Conservation (phyloP, 1,140 invertebrate genomes). For the Dendroctonus valens region DNA sequence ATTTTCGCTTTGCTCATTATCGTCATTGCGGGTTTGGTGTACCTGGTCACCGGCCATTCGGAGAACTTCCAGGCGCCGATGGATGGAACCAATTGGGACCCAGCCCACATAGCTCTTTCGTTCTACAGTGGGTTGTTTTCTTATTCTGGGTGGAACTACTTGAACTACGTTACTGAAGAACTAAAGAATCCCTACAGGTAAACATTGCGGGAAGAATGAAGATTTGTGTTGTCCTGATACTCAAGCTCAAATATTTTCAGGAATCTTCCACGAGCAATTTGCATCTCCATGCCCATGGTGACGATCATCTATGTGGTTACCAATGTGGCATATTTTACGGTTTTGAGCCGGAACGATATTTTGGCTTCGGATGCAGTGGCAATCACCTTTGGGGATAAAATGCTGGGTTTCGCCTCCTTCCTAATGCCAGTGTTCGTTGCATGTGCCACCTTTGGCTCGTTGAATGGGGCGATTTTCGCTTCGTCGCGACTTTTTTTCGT, state of each 20-base stretch:
- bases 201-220: slow-evolving; percentile 28
- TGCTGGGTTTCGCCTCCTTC: slow-evolving; percentile 78
- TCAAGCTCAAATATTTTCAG: slow-evolving; percentile 55
- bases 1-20: slow-evolving; percentile 87
- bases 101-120: slow-evolving; percentile 81
- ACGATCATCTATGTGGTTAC: slow-evolving; percentile 86
- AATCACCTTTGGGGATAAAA: slow-evolving; percentile 83
- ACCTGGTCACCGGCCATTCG: slow-evolving; percentile 62
- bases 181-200: slow-evolving; percentile 89
- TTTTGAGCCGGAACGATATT: slow-evolving; percentile 77
- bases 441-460: slow-evolving; percentile 81
- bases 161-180: slow-evolving; percentile 93
- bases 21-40: slow-evolving; percentile 77
- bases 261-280: slow-evolving; percentile 87
- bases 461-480: slow-evolving; percentile 87
- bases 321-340: slow-evolving; percentile 88
- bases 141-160: slow-evolving; percentile 92
- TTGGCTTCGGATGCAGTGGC: slow-evolving; percentile 85
- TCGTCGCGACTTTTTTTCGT: slow-evolving; percentile 88
- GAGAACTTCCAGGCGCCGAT: slow-evolving; percentile 79
- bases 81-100: slow-evolving; percentile 69
- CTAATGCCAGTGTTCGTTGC: slow-evolving; percentile 87
- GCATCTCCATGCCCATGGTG: slow-evolving; percentile 87
- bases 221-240: neutral
- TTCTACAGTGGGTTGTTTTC: slow-evolving; percentile 98